Percentiles rank a stretch among this genome's conserved stretches.
Conservation (phyloP, 2,888 invertebrate genomes). For the Pilophorus perplexus region DNA sequence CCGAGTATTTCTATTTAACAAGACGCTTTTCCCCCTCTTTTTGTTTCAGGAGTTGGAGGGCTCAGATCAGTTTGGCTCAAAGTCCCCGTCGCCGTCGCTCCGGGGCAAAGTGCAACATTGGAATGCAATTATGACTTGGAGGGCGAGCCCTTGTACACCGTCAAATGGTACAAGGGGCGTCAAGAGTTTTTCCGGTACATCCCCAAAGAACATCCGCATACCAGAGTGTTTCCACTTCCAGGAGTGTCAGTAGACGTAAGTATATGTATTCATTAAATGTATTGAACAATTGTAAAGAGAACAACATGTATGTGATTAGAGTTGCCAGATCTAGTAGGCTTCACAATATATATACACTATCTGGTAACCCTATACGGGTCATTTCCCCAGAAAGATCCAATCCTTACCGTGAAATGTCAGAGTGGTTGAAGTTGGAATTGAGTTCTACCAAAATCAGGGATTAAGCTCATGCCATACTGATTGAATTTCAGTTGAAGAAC, state of each 20-base stretch:
- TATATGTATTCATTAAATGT: too few species aligned
- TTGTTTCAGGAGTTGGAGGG: conserved; percentile 58
- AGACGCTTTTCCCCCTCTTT: background rate
- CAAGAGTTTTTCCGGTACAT: conserved; percentile 77
- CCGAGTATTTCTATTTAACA: background rate
- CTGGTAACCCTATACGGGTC: too few species aligned
- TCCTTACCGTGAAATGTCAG: too few species aligned
- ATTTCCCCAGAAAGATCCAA: too few species aligned
- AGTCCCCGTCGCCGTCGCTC: conserved; percentile 68
- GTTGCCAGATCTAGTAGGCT: too few species aligned
- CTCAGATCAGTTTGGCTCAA: conserved; percentile 68
- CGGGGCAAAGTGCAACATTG: conserved; percentile 70
- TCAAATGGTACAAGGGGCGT: conserved; percentile 77
- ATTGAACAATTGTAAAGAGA: too few species aligned
- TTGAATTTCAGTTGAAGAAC: too few species aligned
- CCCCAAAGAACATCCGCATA: conserved; percentile 74
- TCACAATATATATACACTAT: too few species aligned
- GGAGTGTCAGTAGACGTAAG: conserved; percentile 73
- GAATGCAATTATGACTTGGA: conserved; percentile 74
- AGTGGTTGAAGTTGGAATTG: too few species aligned
- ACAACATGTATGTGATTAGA: too few species aligned
- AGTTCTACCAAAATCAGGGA: too few species aligned
- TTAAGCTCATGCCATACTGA: too few species aligned
- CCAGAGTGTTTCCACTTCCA: conserved; percentile 67
- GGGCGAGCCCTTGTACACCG: conserved; percentile 70